Evolutionary conservation across 2,797 vertebrate genomes (phyloP).

Genomic region (Pipistrellus nathusii): DNA sequence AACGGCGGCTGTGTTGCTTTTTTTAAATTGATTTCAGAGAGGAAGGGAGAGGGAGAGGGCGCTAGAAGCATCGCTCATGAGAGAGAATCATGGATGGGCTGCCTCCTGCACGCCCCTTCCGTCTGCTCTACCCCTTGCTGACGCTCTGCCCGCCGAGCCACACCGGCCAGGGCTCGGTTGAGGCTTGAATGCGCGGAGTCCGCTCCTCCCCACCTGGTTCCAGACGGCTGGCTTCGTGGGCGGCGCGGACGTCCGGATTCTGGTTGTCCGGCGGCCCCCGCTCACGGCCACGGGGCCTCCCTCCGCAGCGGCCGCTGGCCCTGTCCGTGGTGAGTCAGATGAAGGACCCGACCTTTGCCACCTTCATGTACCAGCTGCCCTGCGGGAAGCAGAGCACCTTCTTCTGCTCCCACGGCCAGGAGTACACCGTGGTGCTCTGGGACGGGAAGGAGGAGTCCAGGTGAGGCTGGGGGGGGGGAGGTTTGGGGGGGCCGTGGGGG

Average conservation of each 20-base stretch:
- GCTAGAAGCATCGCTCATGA: too few relatives aligned
- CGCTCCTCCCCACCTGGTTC: neutral
- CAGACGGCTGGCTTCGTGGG: neutral
- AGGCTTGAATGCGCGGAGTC: neutral
- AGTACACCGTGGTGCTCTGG: slow-evolving; percentile 95
- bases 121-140: too few relatives aligned
- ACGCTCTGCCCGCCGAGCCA: too few relatives aligned
- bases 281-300: neutral
- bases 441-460: slow-evolving; percentile 92
- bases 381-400: slow-evolving; percentile 93
- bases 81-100: too few relatives aligned
- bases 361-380: slow-evolving; percentile 92
- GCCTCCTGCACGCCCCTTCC: too few relatives aligned
- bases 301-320: slow-evolving; percentile 92
- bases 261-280: neutral
- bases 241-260: fast-evolving
- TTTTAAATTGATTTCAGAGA: too few relatives aligned
- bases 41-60: too few relatives aligned
- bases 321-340: slow-evolving; percentile 92
- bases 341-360: slow-evolving; percentile 96
- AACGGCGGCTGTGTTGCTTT: neutral
- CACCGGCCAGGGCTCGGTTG: too few relatives aligned
- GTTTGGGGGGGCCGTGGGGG: fast-evolving
- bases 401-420: slow-evolving; percentile 93
- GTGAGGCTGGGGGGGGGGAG: slow-evolving; percentile 79